Evolutionary conservation across 2,113 vertebrate genomes (phyloP).

Genomic region (Caloenas nicobarica): DNA sequence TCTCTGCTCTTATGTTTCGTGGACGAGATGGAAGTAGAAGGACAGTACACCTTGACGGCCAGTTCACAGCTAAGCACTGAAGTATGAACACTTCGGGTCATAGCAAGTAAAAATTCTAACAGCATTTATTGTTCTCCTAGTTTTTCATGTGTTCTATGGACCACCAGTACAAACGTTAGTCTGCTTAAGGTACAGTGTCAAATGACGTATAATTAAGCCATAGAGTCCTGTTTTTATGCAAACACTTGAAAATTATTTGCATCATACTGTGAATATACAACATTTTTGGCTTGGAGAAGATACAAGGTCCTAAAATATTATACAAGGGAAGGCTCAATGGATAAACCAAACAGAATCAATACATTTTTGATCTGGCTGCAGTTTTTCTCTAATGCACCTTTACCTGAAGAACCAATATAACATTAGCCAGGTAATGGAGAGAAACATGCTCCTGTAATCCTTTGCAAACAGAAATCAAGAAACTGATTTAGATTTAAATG

Average conservation of each 20-base stretch:
- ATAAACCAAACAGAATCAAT: neutral
- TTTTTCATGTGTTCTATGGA: neutral
- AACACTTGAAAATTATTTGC: neutral
- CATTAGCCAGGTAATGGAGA: neutral
- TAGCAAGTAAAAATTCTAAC: neutral
- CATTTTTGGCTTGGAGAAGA: neutral
- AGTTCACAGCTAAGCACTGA: neutral
- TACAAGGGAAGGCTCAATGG: neutral
- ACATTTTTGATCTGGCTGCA: neutral
- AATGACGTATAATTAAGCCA: neutral
- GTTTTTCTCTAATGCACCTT: neutral
- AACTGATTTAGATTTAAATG: neutral
- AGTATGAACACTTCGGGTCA: neutral
- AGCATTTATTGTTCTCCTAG: neutral
- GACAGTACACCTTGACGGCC: neutral
- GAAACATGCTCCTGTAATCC: neutral
- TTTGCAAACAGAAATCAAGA: neutral
- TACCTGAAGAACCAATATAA: neutral
- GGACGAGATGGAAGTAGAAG: neutral
- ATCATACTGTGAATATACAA: neutral
- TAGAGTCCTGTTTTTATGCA: neutral
- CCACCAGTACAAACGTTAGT: neutral
- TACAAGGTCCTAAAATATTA: neutral
- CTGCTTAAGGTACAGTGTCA: neutral
- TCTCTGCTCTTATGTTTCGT: neutral